phyloP scores from a whole-genome alignment of 2,888 invertebrate genomes.

The Dryocosmus kuriphilus region DNA sequence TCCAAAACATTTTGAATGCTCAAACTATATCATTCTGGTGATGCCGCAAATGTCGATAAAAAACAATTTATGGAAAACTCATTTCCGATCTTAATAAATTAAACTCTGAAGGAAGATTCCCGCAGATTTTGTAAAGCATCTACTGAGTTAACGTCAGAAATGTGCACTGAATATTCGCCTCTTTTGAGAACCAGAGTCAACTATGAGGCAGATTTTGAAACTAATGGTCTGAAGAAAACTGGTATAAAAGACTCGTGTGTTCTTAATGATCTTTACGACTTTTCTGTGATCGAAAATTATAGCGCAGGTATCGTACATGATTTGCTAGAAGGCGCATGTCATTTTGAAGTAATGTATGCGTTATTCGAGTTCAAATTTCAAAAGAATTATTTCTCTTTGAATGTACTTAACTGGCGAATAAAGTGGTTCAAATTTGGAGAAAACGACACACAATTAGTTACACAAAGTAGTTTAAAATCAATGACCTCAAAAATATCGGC shows the following conservation, averaged over 20 bases:
- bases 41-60: conserved; percentile 20
- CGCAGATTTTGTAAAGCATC: conserved; percentile 38
- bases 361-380: conserved; percentile 1
- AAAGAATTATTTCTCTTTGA: conserved; percentile 9
- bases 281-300: conserved; percentile 30
- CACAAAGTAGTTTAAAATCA: neutral
- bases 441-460: conserved; percentile 13
- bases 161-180: conserved; percentile 1
- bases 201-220: neutral
- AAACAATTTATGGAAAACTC: conserved; percentile 30
- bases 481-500: neutral
- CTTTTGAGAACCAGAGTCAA: conserved; percentile 20
- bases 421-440: neutral
- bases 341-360: conserved; percentile 14
- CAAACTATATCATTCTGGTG: conserved; percentile 39
- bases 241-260: conserved; percentile 1
- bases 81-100: conserved; percentile 43
- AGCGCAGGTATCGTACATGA: conserved; percentile 16
- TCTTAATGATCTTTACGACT: conserved; percentile 15
- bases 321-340: conserved; percentile 7
- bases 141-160: neutral
- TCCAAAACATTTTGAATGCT: neutral
- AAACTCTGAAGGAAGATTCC: conserved; percentile 31
- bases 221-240: neutral
- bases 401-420: neutral